Evolutionary conservation across 1,140 invertebrate genomes (phyloP).

Genomic region (Mamestra configurata): DNA sequence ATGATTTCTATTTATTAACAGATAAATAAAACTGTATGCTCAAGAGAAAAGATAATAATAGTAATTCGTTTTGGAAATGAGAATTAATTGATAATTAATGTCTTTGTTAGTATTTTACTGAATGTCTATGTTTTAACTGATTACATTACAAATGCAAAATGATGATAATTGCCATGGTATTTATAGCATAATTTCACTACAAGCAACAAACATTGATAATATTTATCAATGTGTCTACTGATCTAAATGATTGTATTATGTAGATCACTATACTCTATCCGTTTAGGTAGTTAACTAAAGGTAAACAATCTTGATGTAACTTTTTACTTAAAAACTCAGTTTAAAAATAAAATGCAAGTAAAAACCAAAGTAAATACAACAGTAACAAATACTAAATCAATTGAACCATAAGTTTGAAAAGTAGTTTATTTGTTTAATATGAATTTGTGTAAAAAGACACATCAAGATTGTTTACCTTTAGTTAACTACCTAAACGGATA

Average conservation of each 20-base stretch:
- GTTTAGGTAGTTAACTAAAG: background rate
- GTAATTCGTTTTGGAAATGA: background rate
- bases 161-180: too few species aligned
- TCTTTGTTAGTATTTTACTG: background rate
- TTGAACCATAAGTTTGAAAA: too few species aligned
- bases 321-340: too few species aligned
- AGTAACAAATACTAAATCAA: too few species aligned
- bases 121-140: background rate
- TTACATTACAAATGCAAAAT: background rate
- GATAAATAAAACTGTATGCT: background rate
- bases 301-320: too few species aligned
- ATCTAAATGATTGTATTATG: background rate
- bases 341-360: too few species aligned
- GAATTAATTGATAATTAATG: background rate
- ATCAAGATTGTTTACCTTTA: too few species aligned
- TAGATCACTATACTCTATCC: background rate
- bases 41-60: background rate
- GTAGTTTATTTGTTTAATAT: too few species aligned
- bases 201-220: background rate
- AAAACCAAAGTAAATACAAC: too few species aligned
- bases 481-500: too few species aligned
- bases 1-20: background rate
- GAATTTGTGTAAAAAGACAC: too few species aligned
- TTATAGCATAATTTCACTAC: background rate
- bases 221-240: slow-evolving; percentile 1